Evolutionary conservation across 2,113 vertebrate genomes (phyloP), one percentile per base, ranked within the genome.

Genomic region (Aleadryas rufinucha): DNA sequence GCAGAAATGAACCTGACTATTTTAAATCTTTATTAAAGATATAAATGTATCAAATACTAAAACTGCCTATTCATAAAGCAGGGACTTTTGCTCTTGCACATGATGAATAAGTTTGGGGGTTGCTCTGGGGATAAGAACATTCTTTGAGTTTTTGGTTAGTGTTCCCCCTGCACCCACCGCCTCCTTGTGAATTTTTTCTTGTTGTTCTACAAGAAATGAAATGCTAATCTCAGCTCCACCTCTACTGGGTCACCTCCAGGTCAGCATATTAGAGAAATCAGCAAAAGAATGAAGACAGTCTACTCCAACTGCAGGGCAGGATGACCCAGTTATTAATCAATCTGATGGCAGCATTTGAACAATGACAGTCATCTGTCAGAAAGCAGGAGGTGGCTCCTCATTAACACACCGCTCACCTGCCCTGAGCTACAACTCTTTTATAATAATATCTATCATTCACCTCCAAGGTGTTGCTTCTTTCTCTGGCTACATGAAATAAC

Each of bases 311-410:
- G 97, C 97, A 93, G 98, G 98, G 97, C 98, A 97, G 96, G 97
- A 96, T 98, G 98, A 98, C 98, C 98, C 98, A 96, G 97, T 98
- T 97, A 98, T 97, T 97, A 89, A 93, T 97, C 94, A 97, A 90
- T 89, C 80, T 86, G 96, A 94, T 82, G 95, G 97, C 98, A 98
- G 96, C 97, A 84, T 97, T 76, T 87, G 96, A 97, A 96, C 97
- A 89, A 97, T 97, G 98, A 98, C 98, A 98, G 98, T 98, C 98
- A 98, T 98, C 98, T 99, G 99, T 99, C 99, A 99, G 97, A 96
- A 98, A 97, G 96, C 98, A 94, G 97, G 97, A 98, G 98, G 98
- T 98, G 98, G 98, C 91, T 97, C 98, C 98, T 99, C 97, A 98
- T 98, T 99, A 98, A 97, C 98, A 94, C 98, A 94, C 95, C 3